These are phyloP conservation scores for Drosophila recens DNA, from an alignment of 2,888 invertebrate genomes.

Conservation along the genomic window DNA sequence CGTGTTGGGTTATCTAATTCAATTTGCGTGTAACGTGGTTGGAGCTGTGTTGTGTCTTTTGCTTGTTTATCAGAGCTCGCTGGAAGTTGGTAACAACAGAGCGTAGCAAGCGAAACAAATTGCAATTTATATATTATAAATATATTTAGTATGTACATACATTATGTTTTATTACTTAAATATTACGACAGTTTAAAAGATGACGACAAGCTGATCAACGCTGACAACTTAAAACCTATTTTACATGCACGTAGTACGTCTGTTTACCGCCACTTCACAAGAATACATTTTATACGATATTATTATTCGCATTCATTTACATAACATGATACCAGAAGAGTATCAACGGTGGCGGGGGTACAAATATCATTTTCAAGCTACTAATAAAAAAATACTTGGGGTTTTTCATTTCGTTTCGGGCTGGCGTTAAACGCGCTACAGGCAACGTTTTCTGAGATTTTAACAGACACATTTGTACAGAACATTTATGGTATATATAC, in stretches of 20 bases:
- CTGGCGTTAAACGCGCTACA: slow-evolving; percentile 53
- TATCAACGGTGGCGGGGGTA: no score
- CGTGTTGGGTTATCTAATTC: slow-evolving; percentile 71
- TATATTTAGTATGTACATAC: slow-evolving; percentile 52
- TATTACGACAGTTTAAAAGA: slow-evolving; percentile 67
- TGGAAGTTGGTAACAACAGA: slow-evolving; percentile 39
- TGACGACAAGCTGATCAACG: slow-evolving; percentile 40
- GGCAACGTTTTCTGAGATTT: slow-evolving; percentile 56
- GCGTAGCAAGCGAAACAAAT: slow-evolving; percentile 9
- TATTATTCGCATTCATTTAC: no score
- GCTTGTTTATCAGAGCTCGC: slow-evolving; percentile 55
- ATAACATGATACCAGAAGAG: no score
- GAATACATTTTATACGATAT: slow-evolving; percentile 30
- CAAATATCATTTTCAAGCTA: no score
- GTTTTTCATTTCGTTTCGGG: no score
- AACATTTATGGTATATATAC: slow-evolving; percentile 34
- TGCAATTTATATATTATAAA: slow-evolving; percentile 32
- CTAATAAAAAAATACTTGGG: slow-evolving; percentile 48
- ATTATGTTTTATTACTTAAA: slow-evolving; percentile 73
- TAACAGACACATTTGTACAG: slow-evolving; percentile 19
- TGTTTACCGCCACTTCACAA: slow-evolving; percentile 62
- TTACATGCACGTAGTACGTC: slow-evolving; percentile 78
- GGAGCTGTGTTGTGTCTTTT: slow-evolving; percentile 24
- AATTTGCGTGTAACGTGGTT: slow-evolving; percentile 60
- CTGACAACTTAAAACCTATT: slow-evolving; percentile 76